phyloP scores from a whole-genome alignment of 1,140 invertebrate species.

The Eriosoma lanigerum region DNA sequence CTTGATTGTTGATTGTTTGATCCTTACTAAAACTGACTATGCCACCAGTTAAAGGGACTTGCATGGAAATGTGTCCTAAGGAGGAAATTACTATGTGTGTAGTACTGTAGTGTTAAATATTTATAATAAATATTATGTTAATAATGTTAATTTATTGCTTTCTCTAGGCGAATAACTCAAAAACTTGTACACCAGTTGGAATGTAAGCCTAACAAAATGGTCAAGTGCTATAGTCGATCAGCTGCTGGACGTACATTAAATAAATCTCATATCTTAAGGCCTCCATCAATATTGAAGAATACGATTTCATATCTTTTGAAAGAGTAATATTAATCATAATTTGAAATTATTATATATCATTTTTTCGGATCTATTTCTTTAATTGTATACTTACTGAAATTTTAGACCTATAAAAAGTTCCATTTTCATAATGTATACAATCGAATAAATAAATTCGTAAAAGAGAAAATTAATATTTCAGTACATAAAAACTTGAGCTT shows the following conservation, averaged over 20 bases:
- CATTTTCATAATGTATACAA: too few species aligned
- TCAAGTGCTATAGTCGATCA: conserved; percentile 49
- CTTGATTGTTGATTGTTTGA: too few species aligned
- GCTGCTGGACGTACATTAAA: conserved; percentile 39
- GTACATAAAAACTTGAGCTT: too few species aligned
- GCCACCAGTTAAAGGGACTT: conserved; percentile 13
- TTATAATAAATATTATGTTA: not conserved
- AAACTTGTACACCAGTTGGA: conserved; percentile 24
- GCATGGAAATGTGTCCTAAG: conserved; percentile 35
- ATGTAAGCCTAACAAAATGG: conserved; percentile 28
- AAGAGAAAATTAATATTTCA: too few species aligned
- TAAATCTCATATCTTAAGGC: conserved; percentile 38
- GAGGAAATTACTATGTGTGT: conserved; percentile 22
- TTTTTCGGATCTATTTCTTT: too few species aligned
- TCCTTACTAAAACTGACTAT: not conserved
- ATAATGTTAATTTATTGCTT: not conserved
- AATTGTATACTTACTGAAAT: too few species aligned
- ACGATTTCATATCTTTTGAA: conserved; percentile 45
- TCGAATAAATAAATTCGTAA: too few species aligned
- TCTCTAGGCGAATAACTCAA: not conserved
- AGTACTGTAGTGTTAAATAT: too few species aligned
- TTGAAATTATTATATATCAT: too few species aligned
- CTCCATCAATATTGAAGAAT: conserved; percentile 17
- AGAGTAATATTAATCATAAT: conserved; percentile 12
- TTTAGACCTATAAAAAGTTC: too few species aligned